Base-by-base conservation (phyloP, 2,113 vertebrate species). In the Brienomyrus brachyistius region DNA sequence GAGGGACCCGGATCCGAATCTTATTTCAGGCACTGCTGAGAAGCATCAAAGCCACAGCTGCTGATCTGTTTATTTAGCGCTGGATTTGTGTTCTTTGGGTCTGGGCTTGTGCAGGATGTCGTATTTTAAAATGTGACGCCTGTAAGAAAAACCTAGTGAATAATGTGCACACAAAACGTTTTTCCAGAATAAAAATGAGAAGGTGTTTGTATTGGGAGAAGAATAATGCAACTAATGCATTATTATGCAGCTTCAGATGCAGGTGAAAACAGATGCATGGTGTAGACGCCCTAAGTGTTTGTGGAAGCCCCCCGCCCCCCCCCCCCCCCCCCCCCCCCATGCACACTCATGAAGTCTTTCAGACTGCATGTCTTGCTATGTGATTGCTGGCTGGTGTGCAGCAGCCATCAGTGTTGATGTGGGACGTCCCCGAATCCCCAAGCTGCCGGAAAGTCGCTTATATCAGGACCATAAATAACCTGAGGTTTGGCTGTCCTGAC, bases 291-390 rank as follows among this genome's bases (percentile, higher is more conserved):
- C 11, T 51, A 74, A n/a, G 7, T 23, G 15, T 2, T 59, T 59
- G 1, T 8, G 56, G 56, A 59, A 8, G 6, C 1, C 5, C 19
- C 50, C 50, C 15, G n/a, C n/a, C n/a, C n/a, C n/a, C n/a, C n/a
- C n/a, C n/a, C n/a, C n/a, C n/a, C n/a, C n/a, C n/a, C n/a, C 83
- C 89, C 47, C 84, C 87, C 88, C 7, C 17, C 48, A 40, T 70
- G n/a, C 88, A 89, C 66, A 70, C 77, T 54, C 47, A 83, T 62
- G 80, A 87, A 84, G 87, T 70, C 45, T 56, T 48, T 17, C 40
- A 62, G 19, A 11, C 35, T 62, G 35, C 43, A 15, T 88, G 52
- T 35, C 86, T 31, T 88, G 50, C 47, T 10, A 19, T 54, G n/a
- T 45, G 27, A 52, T 31, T 51, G 52, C 87, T 88, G 87, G 87